A percentile compares a stretch with the other conserved stretches of the same genome.
phyloP scores from a whole-genome alignment of 1,140 invertebrate genomes.

The Neodiprion fabricii region DNA sequence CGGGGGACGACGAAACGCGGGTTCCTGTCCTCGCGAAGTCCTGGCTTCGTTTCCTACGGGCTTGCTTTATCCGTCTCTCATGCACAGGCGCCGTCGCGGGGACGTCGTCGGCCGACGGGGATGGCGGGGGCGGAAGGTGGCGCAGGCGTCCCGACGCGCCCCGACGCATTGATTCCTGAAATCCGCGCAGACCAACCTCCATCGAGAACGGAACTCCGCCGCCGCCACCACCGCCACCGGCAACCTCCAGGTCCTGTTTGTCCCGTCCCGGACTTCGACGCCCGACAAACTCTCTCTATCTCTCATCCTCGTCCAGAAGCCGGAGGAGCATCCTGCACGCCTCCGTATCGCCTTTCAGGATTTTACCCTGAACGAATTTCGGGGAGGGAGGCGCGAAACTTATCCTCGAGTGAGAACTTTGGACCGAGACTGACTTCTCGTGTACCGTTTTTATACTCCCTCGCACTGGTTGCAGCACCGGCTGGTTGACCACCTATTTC shows the following conservation, averaged over 20 bases:
- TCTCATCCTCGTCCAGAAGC: too few species aligned
- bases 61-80: not conserved
- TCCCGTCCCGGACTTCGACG: not conserved
- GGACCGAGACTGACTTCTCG: too few species aligned
- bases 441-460: too few species aligned
- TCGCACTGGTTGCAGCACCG: too few species aligned
- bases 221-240: not conserved
- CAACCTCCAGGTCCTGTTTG: not conserved
- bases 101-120: not conserved
- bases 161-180: not conserved
- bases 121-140: not conserved
- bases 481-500: too few species aligned
- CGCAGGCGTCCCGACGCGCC: constrained; percentile 3
- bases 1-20: not conserved
- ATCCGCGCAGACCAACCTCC: constrained; percentile 1
- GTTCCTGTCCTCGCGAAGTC: constrained; percentile 4
- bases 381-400: too few species aligned
- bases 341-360: too few species aligned
- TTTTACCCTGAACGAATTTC: too few species aligned
- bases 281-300: not conserved
- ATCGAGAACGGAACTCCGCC: not conserved
- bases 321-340: too few species aligned
- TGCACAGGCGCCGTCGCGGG: not conserved
- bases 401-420: too few species aligned
- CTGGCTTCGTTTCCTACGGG: not conserved